A percentile compares a stretch with the other conserved stretches of the same genome.
Conservation (phyloP, 2,888 invertebrate genomes). For the Philonicus albiceps region DNA sequence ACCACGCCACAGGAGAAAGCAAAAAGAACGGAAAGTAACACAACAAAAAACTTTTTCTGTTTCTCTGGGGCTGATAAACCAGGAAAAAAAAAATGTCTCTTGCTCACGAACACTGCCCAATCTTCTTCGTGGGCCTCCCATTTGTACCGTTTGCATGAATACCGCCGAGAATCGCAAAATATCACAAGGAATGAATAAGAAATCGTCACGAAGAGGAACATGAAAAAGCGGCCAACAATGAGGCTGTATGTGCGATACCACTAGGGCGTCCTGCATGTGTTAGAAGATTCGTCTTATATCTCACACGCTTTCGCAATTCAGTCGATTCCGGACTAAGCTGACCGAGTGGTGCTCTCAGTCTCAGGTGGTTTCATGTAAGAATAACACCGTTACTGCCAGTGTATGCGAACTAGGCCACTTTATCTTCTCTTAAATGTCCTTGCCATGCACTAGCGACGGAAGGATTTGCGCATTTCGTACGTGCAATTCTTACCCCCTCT, state of each 20-base stretch:
- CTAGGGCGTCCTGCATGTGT: neutral
- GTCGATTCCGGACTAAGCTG: neutral
- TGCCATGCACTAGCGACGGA: constrained; percentile 12
- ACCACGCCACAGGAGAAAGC: constrained; percentile 21
- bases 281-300: neutral
- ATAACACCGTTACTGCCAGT: neutral
- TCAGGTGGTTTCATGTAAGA: constrained; percentile 8
- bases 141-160: neutral
- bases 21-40: constrained; percentile 17
- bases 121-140: neutral
- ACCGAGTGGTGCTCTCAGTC: neutral
- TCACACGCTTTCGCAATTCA: neutral
- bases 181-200: constrained; percentile 15
- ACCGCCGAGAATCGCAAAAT: neutral
- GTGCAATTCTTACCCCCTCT: neutral
- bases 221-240: neutral
- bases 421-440: constrained; percentile 10
- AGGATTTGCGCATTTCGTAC: constrained; percentile 25
- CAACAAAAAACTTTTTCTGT: neutral
- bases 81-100: neutral
- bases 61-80: neutral
- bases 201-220: neutral
- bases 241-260: neutral
- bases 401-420: constrained; percentile 27
- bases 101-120: neutral